These are phyloP conservation scores for Zonotrichia leucophrys DNA, from an alignment of 2,113 vertebrate genomes.

Conservation along the genomic window DNA sequence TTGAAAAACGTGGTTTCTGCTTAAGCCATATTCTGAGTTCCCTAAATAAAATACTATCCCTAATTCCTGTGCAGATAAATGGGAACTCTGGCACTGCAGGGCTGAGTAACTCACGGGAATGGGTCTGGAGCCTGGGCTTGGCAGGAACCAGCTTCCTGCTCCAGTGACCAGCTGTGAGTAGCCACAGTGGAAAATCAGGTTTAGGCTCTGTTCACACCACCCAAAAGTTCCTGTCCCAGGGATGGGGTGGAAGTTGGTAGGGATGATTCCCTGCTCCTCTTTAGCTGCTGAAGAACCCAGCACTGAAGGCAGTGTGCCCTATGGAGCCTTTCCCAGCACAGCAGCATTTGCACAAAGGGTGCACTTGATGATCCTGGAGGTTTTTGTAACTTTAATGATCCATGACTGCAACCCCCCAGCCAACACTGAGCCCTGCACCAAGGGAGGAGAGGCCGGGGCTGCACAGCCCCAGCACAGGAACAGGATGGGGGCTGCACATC, in stretches of 20 bases:
- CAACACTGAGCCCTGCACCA: not conserved
- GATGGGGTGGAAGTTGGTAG: not conserved
- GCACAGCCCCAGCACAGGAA: not conserved
- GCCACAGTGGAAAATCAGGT: not conserved
- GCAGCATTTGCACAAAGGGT: not conserved
- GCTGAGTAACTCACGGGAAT: not conserved
- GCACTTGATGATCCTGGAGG: not conserved
- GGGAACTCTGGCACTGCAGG: not conserved
- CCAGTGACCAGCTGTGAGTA: not conserved
- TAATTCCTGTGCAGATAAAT: not conserved
- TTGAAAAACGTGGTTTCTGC: constrained; percentile 10
- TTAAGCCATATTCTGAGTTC: not conserved
- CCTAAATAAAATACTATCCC: not conserved
- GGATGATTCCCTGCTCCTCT: not conserved
- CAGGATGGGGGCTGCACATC: not conserved
- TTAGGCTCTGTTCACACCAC: not conserved
- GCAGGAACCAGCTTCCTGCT: not conserved
- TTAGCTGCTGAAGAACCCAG: not conserved
- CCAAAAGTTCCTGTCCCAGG: not conserved
- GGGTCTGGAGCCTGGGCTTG: not conserved
- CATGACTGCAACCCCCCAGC: not conserved
- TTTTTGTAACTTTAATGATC: not conserved
- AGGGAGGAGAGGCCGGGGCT: not conserved
- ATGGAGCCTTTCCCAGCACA: not conserved
- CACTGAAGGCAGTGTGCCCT: not conserved